Evolutionary conservation across 2,113 vertebrate genomes (phyloP), one percentile per base, ranked within the genome.

Genomic region (Neogale vison): DNA sequence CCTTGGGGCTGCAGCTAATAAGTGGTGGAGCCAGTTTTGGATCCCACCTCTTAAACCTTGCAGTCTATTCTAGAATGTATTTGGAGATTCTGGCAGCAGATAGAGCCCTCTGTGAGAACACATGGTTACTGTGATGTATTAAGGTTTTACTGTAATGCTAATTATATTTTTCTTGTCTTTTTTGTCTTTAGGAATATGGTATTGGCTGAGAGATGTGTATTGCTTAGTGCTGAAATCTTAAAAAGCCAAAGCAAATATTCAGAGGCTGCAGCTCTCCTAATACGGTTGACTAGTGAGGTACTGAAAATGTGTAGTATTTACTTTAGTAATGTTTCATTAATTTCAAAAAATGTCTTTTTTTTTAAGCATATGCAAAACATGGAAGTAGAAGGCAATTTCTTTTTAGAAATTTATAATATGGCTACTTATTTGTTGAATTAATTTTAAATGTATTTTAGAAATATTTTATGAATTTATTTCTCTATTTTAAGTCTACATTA

Each of bases 211-310:
- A 99, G 99, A 97, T 99, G 99, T 98, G 99, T 99, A 93, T 98
- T 99, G 77, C 99, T 99, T 95, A 99, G 99, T 98, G 99, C 99
- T 88, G 99, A 99, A 98, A 99, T 99, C 77, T 99, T 99, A 90
- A 99, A 99, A 99, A 99, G 99, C 98, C 99, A 99, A 98, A 98
- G 98, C 93, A 99, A 99, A 98, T 99, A 99, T 82, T 99, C 99
- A 4, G 99, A 99, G 24, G 99, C 99, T 90, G 99, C 99, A 71
- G 98, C 99, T 93, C 99, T 99, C 52, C 99, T 99, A 87, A 99
- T 99, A 97, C 99, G 99, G 97, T 99, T 99, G 99, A 99, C 99
- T 83, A 99, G 99, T 91, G 99, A 99, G 99, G 99, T 99, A 98
- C 98, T 98, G 84, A 95, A 93, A 92, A 42, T 95, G 36, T 90